These are phyloP conservation scores for Anabas testudineus DNA, from an alignment of 2,797 vertebrate species.

Conservation along the genomic window DNA sequence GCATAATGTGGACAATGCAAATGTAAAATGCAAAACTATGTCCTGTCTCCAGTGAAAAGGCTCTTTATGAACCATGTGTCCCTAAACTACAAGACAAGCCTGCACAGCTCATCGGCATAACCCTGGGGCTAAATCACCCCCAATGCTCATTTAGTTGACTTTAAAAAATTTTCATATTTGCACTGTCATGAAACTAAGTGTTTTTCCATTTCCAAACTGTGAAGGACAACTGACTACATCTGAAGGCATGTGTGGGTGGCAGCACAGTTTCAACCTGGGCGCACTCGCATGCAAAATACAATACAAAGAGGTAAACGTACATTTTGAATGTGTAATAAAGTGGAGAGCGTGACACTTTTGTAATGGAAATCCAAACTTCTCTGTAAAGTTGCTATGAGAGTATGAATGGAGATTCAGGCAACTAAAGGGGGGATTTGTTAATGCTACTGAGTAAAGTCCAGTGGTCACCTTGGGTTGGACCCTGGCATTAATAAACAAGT, in stretches of 20 bases:
- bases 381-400: slow-evolving; percentile 42
- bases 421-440: slow-evolving; percentile 33
- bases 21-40: slow-evolving; percentile 24
- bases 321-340: slow-evolving; percentile 59
- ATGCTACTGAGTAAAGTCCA: slow-evolving; percentile 55
- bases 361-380: slow-evolving; percentile 53
- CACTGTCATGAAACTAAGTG: slow-evolving; percentile 54
- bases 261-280: slow-evolving; percentile 47
- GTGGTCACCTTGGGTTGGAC: slow-evolving; percentile 68
- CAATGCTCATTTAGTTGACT: slow-evolving; percentile 56
- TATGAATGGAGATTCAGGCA: slow-evolving; percentile 14
- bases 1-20: slow-evolving; percentile 27
- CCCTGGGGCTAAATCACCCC: slow-evolving; percentile 62
- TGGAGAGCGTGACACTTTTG: slow-evolving; percentile 44
- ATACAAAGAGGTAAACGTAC: slow-evolving; percentile 27
- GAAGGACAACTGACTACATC: slow-evolving; percentile 59
- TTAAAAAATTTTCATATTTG: slow-evolving; percentile 69
- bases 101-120: slow-evolving; percentile 64
- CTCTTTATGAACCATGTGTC: slow-evolving; percentile 28
- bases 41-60: slow-evolving; percentile 18
- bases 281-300: slow-evolving; percentile 55
- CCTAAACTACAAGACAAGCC: slow-evolving; percentile 36
- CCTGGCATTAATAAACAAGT: slow-evolving; percentile 68
- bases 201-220: slow-evolving; percentile 44
- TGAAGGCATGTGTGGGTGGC: slow-evolving; percentile 57